Base-by-base conservation (phyloP, 2,797 vertebrate genomes). In the Manis crassicaudata region DNA sequence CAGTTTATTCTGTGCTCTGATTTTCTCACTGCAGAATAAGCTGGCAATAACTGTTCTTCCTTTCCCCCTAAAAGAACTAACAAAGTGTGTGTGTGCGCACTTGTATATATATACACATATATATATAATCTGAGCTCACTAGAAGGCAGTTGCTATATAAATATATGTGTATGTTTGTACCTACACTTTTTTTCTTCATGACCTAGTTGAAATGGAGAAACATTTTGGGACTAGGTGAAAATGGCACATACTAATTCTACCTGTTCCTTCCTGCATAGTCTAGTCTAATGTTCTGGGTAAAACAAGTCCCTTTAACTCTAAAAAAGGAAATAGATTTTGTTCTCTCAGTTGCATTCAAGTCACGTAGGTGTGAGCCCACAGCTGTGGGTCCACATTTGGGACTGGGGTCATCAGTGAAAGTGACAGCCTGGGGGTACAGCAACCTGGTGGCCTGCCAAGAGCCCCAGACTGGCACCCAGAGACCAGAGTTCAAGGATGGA, bases 131-230 rank as follows among this genome's bases (percentile, higher is more conserved):
- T 40, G 58, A 46, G 58, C 40, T 84, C 86, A 40, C 46, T 79
- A 89, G 86, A 89, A 93, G 70, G 60, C 75, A 79, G 60, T 63
- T 95, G 65, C 72, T 97, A 62, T 90, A 94, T 70, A 94, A 94
- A 94, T 79, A 70, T 37, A 56, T 46, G 87, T 95, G 95, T 86
- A 76, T 92, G 79, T 81, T 85, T 96, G 82, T 80, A 81, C 58
- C 95, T 96, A 75, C 62, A 72, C 91, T 96, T 92, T 96, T 94
- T 96, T 94, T 92, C 86, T 90, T 96, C 68, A 40, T 97, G 97
- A 87, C 92, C 96, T 95, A 95, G 96, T 87, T 96, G 89, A 96
- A 32, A 72, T 92, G 62, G 76, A 96, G 76, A 96, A 73, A 29
- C 83, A 86, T 96, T 96, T 88, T 13, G 76, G 91, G 89, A 80